Conservation (phyloP, 2,797 vertebrate species). For the Lepus oiostolus region DNA sequence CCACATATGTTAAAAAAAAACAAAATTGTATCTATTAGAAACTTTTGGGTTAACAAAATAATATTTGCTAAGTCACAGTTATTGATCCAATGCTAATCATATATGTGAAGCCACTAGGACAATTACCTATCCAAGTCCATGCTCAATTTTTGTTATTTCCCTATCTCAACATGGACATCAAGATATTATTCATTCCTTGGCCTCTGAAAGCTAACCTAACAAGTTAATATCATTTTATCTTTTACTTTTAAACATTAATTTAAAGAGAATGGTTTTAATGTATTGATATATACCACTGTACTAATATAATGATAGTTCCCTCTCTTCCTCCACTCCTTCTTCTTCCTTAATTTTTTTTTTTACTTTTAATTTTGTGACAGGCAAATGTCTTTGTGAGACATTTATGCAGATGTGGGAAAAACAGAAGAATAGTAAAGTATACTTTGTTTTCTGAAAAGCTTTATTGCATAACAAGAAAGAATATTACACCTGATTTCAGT, state of each 20-base stretch:
- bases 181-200: neutral
- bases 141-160: neutral
- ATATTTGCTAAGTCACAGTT: neutral
- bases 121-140: neutral
- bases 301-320: too few species aligned
- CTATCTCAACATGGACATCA: neutral
- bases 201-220: neutral
- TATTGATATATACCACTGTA: too few species aligned
- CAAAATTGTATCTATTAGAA: neutral
- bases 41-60: neutral
- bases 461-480: neutral
- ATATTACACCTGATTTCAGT: neutral
- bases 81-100: neutral
- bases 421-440: neutral
- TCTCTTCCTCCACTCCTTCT: too few species aligned
- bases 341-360: too few species aligned
- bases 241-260: too few species aligned
- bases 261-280: too few species aligned
- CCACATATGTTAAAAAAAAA: neutral
- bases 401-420: neutral
- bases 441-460: constrained; percentile 26
- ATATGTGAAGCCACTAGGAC: neutral
- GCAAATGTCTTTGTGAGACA: neutral
- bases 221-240: neutral
- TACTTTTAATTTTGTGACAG: too few species aligned